Evolutionary conservation across 2,113 vertebrate species (phyloP).

Genomic region (Hemibagrus wyckioides): DNA sequence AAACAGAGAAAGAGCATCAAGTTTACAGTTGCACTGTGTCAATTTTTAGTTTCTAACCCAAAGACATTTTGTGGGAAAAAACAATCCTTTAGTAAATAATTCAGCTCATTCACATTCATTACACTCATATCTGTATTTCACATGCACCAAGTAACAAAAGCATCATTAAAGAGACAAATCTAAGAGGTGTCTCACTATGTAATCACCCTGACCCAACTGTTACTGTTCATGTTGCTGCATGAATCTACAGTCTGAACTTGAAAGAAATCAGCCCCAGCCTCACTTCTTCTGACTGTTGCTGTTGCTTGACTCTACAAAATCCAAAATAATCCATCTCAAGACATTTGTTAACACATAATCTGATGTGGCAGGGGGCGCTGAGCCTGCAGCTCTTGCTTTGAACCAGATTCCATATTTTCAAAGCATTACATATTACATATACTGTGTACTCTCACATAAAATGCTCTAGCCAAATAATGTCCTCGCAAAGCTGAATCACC

Average conservation of each 20-base stretch:
- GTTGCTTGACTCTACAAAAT: neutral
- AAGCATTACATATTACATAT: neutral
- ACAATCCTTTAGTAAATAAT: neutral
- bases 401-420: neutral
- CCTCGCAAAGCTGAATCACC: constrained; percentile 55
- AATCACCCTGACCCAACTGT: no score
- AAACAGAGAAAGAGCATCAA: neutral
- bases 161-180: neutral
- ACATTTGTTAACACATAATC: neutral
- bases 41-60: neutral
- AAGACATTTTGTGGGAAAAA: neutral
- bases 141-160: neutral
- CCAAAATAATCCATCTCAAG: neutral
- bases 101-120: neutral
- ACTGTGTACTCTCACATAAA: neutral
- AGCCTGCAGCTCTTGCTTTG: neutral
- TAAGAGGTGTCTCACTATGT: neutral
- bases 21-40: neutral
- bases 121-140: neutral
- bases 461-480: neutral
- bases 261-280: neutral
- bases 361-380: neutral
- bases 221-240: no score
- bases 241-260: neutral
- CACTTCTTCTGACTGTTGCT: neutral